Conservation (phyloP, 53 echinoderm and acorn worm genomes). For the Antedon mediterranea region DNA sequence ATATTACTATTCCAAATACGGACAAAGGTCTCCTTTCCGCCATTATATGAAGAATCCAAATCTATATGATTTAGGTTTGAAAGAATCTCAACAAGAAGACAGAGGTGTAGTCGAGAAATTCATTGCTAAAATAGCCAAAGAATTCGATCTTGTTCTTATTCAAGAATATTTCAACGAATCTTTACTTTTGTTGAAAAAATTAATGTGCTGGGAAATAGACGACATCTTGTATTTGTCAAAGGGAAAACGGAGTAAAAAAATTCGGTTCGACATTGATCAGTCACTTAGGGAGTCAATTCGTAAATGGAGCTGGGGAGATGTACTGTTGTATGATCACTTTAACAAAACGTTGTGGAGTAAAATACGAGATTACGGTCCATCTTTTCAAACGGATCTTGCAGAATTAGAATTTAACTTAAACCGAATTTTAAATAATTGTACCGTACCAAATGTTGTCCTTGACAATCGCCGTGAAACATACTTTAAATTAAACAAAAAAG, state of each 20-base stretch:
- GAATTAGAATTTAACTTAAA: conserved; percentile 24
- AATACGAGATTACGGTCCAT: conserved; percentile 25
- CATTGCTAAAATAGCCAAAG: conserved; percentile 7
- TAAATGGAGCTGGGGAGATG: conserved; percentile 25
- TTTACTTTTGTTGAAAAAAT: conserved; percentile 18
- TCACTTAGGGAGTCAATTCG: not conserved
- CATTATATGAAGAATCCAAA: conserved; percentile 18
- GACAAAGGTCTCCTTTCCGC: not conserved
- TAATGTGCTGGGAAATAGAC: conserved; percentile 33
- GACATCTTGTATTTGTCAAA: conserved; percentile 31
- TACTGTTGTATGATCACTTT: conserved; percentile 30
- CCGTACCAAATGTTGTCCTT: not conserved
- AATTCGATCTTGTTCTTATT: conserved; percentile 30
- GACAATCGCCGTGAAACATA: not conserved
- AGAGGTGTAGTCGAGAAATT: not conserved
- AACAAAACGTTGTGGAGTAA: conserved; percentile 39
- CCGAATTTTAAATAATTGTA: conserved; percentile 25
- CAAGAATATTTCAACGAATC: conserved; percentile 34
- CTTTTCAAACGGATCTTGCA: conserved; percentile 20
- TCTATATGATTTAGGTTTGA: conserved; percentile 26
- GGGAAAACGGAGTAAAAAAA: not conserved
- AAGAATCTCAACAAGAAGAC: conserved; percentile 5
- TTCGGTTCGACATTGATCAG: not conserved
- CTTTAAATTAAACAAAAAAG: not conserved
- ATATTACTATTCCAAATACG: not conserved